These are phyloP conservation scores for Pristionchus mayeri DNA, from an alignment of 2,888 invertebrate genomes.

Conservation along the genomic window DNA sequence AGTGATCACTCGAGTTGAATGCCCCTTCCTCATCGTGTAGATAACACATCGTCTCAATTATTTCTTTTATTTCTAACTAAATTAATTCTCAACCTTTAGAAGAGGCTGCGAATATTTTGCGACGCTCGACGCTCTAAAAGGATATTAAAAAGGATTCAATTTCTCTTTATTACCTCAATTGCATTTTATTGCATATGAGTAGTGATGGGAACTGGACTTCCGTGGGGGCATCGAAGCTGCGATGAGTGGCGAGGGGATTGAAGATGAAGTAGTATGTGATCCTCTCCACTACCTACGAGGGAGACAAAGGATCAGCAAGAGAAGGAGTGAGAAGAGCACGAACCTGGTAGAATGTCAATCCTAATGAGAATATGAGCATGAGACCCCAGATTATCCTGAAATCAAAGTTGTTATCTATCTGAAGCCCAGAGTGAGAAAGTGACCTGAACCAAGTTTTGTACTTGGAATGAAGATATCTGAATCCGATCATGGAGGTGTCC, in stretches of 20 bases:
- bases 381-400: constrained; percentile 69
- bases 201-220: constrained; percentile 68
- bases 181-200: constrained; percentile 73
- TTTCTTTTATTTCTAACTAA: background rate
- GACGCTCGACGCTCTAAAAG: constrained; percentile 66
- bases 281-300: constrained; percentile 60
- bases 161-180: constrained; percentile 63
- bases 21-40: constrained; percentile 60
- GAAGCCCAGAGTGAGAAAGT: background rate
- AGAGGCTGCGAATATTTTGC: constrained; percentile 58
- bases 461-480: constrained; percentile 68
- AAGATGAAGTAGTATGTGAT: constrained; percentile 68
- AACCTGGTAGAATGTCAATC: constrained; percentile 70
- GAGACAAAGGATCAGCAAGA: background rate
- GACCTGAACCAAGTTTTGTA: constrained; percentile 72
- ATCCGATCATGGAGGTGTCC: constrained; percentile 71
- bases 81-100: constrained; percentile 39
- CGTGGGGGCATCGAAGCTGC: constrained; percentile 67
- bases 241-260: constrained; percentile 67
- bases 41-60: constrained; percentile 58
- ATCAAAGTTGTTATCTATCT: background rate
- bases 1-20: constrained; percentile 49
- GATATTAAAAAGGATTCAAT: background rate
- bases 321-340: background rate
- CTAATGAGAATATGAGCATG: constrained; percentile 67